Evolutionary conservation across 2,113 vertebrate genomes (phyloP).

Genomic region (Shinisaurus crocodilurus): DNA sequence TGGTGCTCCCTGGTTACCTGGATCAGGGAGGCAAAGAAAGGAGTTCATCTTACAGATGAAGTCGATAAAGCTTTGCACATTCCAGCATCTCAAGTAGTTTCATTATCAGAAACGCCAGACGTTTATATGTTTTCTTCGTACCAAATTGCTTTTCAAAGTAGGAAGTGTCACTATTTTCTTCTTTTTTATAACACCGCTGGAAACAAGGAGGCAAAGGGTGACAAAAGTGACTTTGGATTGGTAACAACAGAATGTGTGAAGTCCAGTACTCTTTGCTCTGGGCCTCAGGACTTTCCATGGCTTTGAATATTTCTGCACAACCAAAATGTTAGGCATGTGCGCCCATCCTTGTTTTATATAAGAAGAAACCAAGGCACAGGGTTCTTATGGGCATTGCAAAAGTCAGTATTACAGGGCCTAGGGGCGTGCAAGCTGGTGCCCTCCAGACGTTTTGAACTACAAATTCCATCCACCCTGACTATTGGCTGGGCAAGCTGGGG

Average conservation of each 20-base stretch:
- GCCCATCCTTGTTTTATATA: not conserved
- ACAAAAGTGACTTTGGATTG: not conserved
- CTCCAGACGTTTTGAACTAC: no score
- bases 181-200: not conserved
- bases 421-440: no score
- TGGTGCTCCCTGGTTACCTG: slow-evolving; percentile 14
- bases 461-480: no score
- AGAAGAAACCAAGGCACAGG: not conserved
- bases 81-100: slow-evolving; percentile 22
- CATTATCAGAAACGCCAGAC: not conserved
- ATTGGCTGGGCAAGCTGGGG: no score
- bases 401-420: no score
- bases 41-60: not conserved
- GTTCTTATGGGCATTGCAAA: not conserved
- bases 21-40: not conserved
- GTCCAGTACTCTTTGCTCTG: not conserved
- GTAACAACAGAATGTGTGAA: not conserved
- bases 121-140: not conserved
- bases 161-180: not conserved
- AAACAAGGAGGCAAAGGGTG: not conserved
- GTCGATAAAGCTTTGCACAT: slow-evolving; percentile 16
- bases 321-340: no score
- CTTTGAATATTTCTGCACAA: not conserved
- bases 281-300: slow-evolving; percentile 19
- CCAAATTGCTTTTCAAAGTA: not conserved